Conservation (phyloP, 2,888 invertebrate species). For the Lithosia quadra region DNA sequence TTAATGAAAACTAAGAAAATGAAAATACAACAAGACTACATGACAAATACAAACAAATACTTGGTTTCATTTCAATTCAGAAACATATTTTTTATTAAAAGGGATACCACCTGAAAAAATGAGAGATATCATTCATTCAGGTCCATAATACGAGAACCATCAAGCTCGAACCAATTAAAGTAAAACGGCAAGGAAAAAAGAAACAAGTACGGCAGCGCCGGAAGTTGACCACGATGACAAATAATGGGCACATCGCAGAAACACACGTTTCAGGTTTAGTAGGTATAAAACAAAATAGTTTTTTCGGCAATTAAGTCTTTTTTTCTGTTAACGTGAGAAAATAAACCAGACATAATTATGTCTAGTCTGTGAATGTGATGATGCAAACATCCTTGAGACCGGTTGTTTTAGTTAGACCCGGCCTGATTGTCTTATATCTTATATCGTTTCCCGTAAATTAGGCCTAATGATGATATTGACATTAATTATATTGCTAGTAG, state of each 20-base stretch:
- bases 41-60: no score
- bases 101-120: no score
- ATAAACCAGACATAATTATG: constrained; percentile 61
- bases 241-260: constrained; percentile 33
- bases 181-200: constrained; percentile 17
- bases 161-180: constrained; percentile 39
- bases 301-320: constrained; percentile 15
- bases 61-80: no score
- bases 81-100: no score
- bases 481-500: no score
- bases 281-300: not conserved
- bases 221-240: constrained; percentile 25
- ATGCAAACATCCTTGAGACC: constrained; percentile 70
- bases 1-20: no score
- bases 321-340: constrained; percentile 52
- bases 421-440: constrained; percentile 50
- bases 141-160: no score
- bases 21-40: no score
- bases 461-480: not conserved
- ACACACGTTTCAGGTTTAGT: not conserved
- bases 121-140: no score
- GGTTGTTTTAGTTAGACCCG: constrained; percentile 57
- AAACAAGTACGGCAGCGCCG: not conserved
- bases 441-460: constrained; percentile 22
- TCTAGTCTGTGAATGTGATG: constrained; percentile 42